These are phyloP conservation scores for Chymomyza amoena DNA, from an alignment of 2,888 invertebrate species.

Conservation along the genomic window DNA sequence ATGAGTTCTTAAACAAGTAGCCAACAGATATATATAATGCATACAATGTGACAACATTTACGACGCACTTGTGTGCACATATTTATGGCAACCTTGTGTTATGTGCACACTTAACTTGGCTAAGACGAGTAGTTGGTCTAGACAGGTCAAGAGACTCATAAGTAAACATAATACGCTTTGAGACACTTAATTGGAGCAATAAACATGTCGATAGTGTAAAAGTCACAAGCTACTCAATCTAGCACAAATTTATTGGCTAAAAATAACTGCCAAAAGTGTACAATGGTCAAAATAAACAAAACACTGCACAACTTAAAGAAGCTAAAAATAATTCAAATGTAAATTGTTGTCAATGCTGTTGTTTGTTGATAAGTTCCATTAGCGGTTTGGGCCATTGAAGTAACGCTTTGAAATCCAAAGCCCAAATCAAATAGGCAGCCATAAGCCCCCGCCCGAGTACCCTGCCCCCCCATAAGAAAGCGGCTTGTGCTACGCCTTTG, in stretches of 20 bases:
- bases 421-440: constrained; percentile 20
- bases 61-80: background rate
- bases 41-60: background rate
- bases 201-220: background rate
- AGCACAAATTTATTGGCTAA: background rate
- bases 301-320: background rate
- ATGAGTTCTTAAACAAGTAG: background rate
- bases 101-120: background rate
- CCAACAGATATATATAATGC: background rate
- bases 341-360: background rate
- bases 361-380: background rate
- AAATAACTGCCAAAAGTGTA: background rate
- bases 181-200: background rate
- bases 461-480: background rate
- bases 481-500: constrained; percentile 1
- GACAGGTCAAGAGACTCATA: background rate
- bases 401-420: background rate
- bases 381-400: constrained; percentile 6
- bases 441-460: background rate
- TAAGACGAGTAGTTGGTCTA: background rate
- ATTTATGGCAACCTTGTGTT: background rate
- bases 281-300: background rate
- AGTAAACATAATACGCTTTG: background rate
- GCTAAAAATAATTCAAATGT: background rate
- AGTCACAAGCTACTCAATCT: background rate